Evolutionary conservation across 1,140 invertebrate genomes (phyloP).

Genomic region (Musca domestica): DNA sequence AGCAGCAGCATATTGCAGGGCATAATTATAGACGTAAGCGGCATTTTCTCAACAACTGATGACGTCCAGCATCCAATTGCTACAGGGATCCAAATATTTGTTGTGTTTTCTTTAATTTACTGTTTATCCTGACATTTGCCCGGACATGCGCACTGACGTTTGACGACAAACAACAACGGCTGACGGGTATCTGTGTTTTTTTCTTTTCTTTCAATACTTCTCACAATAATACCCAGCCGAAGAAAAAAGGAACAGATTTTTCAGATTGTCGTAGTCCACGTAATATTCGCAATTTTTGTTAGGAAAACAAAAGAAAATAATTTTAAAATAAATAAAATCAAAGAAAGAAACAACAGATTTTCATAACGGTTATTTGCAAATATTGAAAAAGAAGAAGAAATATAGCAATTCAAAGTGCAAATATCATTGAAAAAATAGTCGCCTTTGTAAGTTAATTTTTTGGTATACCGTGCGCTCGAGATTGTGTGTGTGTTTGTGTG

Average conservation of each 20-base stretch:
- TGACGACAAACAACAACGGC: not conserved
- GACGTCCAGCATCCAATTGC: no score
- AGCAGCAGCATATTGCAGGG: no score
- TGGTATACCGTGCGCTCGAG: no score
- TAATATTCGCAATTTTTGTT: constrained; percentile 1
- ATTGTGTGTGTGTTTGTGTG: no score
- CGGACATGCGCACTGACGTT: not conserved
- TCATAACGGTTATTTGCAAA: not conserved
- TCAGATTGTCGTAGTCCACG: constrained; percentile 22
- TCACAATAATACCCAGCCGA: constrained; percentile 9
- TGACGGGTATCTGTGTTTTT: not conserved
- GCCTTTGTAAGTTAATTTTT: no score
- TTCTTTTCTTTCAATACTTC: not conserved
- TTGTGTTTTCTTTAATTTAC: not conserved
- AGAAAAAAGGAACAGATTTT: not conserved
- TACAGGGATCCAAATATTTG: no score
- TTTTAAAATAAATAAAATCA: no score
- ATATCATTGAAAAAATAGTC: not conserved
- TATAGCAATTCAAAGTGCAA: not conserved
- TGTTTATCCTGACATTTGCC: constrained; percentile 3
- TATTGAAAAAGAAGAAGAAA: not conserved
- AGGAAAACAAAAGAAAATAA: no score
- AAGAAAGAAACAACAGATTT: no score
- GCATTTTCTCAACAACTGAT: no score
- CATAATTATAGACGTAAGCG: no score